Base-by-base conservation (phyloP, 2,888 invertebrate species). In the Idaea dimidiata region DNA sequence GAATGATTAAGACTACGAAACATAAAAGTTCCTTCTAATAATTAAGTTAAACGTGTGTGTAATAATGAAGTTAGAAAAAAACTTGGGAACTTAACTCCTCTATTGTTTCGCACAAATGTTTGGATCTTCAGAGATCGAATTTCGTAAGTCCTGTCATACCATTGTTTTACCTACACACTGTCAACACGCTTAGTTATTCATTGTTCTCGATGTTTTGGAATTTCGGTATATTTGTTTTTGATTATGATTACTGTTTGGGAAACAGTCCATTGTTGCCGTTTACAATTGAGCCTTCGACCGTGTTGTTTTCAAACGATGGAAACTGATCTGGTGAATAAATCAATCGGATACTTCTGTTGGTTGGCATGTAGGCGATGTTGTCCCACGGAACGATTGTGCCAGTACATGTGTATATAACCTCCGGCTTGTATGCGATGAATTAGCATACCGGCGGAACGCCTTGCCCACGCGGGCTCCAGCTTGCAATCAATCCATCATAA, bases 381-480 rank as follows among this genome's bases (percentile, higher is more conserved):
- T 87, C 80, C 77, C 80, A 80, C 77, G 78, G 78, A 84, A 88
- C 88, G 88, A 88, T 88, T 81, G 83, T 83, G 82, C 79, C 77
- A 24, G 24, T 73, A 76, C 74, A 43, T 79, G 77, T 76, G 84
- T 83, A 79, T 79, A 81, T 82, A 83, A 79, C 82, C 73, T 80
- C 74, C 71, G 73, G 74, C 78, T 77, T 77, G 78, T 79, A 80
- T 79, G 80, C 80, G 72, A 81, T 78, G 82, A 78, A 90, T 91
- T 91, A 89, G 90, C 91, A 91, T 91, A 91, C 90, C 83, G 73
- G 89, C 83, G 81, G 81, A 86, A 85, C 86, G 75, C 82, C 81
- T 73, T 80, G 82, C 90, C 90, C 87, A 89, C 91, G 89, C 89
- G 76, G 73, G 43, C 72, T 66, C 72, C 87, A 75, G 72, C 73